Evolutionary conservation across 2,113 vertebrate genomes (phyloP), one percentile per base, ranked within the genome.

Genomic region (Caloenas nicobarica): DNA sequence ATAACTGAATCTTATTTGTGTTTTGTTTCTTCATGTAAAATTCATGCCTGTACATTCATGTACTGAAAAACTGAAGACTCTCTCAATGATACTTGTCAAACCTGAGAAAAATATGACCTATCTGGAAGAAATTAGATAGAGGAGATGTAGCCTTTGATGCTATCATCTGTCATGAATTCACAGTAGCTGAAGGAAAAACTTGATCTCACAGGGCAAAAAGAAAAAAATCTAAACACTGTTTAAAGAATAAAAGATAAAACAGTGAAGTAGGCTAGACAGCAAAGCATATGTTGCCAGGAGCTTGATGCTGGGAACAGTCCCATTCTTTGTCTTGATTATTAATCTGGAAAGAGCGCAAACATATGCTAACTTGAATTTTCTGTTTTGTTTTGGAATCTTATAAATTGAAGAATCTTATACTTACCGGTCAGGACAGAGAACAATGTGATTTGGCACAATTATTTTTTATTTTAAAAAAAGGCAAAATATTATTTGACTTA

Each of bases 251-350:
- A 89, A 70, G 74, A 66, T 51, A 71, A 91, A 51, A 25, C 34
- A 62, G 81, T 1, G 0, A 33, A 68, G 50, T 72, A 54, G 9
- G 14, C 58, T 61, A 88, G 91, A 90, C 68, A 91, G 82, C 64
- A 94, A 93, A 88, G 48, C 85, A 78, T 94, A 86, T 84, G 86
- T 82, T 83, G 46, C 79, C 77, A 70, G 72, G 71, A 95, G 76
- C 68, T 68, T 68, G 71, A 33, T 0, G 21, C 60, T 86, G 68
- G 71, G 85, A 93, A 46, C 50, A 58, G 76, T 78, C 56, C 74
- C 34, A 71, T 66, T 91, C 53, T 74, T 33, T 34, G 46, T 83
- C 71, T 90, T 95, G 61, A 31, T 94, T 93, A 93, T 91, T 96
- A 83, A 88, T 91, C 73, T 83, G 48, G 42, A 86, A 86, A 56